Base-by-base conservation (phyloP, 35 echinoderm and acorn worm species). In the Apostichopus japonicus region DNA sequence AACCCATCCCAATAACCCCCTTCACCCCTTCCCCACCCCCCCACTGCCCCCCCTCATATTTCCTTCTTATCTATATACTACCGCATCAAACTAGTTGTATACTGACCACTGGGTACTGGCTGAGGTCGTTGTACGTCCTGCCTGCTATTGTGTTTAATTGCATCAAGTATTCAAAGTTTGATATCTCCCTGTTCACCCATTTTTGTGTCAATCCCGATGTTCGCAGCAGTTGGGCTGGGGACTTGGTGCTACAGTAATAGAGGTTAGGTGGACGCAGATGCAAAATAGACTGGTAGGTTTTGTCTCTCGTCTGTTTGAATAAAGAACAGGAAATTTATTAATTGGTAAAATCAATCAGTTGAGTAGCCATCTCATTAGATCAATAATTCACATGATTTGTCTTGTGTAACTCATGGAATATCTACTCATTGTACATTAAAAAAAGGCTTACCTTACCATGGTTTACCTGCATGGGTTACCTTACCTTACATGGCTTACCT, bases 151-250 rank as follows among this genome's bases (percentile, higher is more conserved):
- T 99, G 75, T 99, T 99, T 19, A 99, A 92, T 58, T 99, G 97
- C 97, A 99, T 99, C 77, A 99, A 76, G 78, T 99, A 99, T 57
- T 99, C 97, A 96, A 99, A 99, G 97, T 99, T 99, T 80, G 93
- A 93, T 92, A 99, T 99, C 76, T 99, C 97, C 16, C 97, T 55
- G 59, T 93, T 93, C 1, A 96, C 93, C 97, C 97, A 99, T 77
- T 99, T 99, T 86, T 89, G 93, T 22, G 97, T 99, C 33, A 99
- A 83, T 14, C 87, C 92, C 1, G 97, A 99, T 8, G 95, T 92
- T 72, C 95, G 94, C 22, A 99, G 93, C 1, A 99, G 94, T 57
- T 96, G 90, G 19, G 95, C 95, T 23, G 97, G 97, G 8, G 93
- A 93, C 92, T 99, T 99, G 61, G 95, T 95, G 21, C 97, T 95